A percentile compares a stretch with the other conserved stretches of the same genome.
These are phyloP conservation scores for Taurulus bubalis DNA, from an alignment of 2,113 vertebrate genomes.

Conservation along the genomic window DNA sequence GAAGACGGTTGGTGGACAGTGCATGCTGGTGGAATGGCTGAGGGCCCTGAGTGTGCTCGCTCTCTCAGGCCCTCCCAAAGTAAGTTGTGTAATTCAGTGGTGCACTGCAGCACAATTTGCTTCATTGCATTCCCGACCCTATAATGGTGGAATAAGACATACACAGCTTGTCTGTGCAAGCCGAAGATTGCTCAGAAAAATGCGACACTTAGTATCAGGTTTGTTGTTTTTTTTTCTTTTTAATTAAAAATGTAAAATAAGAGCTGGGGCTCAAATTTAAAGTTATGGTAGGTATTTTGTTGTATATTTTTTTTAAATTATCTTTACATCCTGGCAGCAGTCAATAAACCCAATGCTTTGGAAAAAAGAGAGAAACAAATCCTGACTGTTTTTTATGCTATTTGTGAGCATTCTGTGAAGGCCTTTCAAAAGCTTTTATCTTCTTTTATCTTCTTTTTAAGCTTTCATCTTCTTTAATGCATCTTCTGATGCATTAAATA, in stretches of 20 bases:
- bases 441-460: no score
- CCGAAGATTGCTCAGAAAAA: background rate
- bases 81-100: constrained; percentile 48
- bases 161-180: background rate
- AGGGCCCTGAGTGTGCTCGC: constrained; percentile 26
- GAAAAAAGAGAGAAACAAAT: background rate
- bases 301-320: background rate
- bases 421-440: constrained; percentile 11
- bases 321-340: background rate
- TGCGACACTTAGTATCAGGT: background rate
- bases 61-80: constrained; percentile 31
- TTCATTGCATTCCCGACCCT: constrained; percentile 32
- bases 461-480: no score
- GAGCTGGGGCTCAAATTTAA: background rate
- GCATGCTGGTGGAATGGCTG: constrained; percentile 35
- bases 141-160: constrained; percentile 25
- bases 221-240: background rate
- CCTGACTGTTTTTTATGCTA: constrained; percentile 1
- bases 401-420: constrained; percentile 4
- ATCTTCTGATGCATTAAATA: background rate
- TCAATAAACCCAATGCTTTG: background rate
- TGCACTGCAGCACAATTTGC: constrained; percentile 49
- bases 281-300: no score
- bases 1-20: constrained; percentile 32
- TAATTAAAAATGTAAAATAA: background rate